Evolutionary conservation across 2,888 invertebrate genomes (phyloP), one percentile per base, ranked within the genome.

Genomic region (Heliconius sara): DNA sequence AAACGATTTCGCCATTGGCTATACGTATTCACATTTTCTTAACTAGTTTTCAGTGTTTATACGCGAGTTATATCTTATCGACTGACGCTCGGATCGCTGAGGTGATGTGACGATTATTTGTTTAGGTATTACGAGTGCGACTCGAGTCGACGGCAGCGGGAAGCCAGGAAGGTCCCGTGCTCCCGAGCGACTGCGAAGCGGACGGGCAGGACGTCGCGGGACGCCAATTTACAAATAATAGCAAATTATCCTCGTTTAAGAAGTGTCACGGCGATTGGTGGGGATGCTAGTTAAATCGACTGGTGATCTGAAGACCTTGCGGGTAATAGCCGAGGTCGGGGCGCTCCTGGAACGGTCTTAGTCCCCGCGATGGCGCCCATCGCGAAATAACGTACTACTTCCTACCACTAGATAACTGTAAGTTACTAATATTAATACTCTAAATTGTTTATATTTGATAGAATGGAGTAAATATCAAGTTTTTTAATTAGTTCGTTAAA

Each of bases 211-310:
- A 92, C 92, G 93, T 91, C 86, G 90, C 90, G 90, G 90, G 89
- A 89, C 91, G 91, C 92, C 95, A 95, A 95, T 95, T 95, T 95
- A 94, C 95, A 92, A 94, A 93, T 94, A 93, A 94, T 93, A 93
- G 94, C 93, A 92, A 95, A 95, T 95, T 95, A 94, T 94, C 94
- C 92, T 93, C 94, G 94, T 95, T 94, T 94, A 95, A 95, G 95
- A 93, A 93, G 93, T 95, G 95, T 92, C 91, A 92, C 92, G 88
- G 90, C 90, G 91, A 92, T 93, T 94, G 95, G 95, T 93, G 94
- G 95, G 93, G 93, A 94, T 94, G 92, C 86, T 90, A 90, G 90
- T 88, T 94, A 93, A 95, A 95, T 95, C 94, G 93, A 90, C 91
- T 93, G 89, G 91, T 92, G 91, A 93, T 93, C 89, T 86, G 85